Percentiles rank a stretch among this genome's conserved stretches.
phyloP scores from a whole-genome alignment of 2,797 vertebrate species.

The Phataginus tricuspis region DNA sequence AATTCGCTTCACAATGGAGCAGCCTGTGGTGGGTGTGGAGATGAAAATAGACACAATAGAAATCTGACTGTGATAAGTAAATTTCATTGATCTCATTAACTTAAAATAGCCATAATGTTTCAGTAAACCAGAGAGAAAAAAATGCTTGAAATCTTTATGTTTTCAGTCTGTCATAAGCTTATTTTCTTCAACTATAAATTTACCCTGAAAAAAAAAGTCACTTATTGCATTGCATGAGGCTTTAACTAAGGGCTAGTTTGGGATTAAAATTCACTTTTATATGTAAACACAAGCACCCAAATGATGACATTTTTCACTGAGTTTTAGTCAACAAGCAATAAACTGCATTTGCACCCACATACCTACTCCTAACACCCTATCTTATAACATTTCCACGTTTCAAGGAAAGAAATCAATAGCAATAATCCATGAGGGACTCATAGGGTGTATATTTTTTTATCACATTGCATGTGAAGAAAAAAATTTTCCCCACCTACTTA shows the following conservation, averaged over 20 bases:
- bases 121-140: slow-evolving; percentile 63
- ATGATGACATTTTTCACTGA: slow-evolving; percentile 86
- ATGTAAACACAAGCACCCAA: slow-evolving; percentile 82
- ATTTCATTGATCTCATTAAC: slow-evolving; percentile 75
- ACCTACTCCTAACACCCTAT: slow-evolving; percentile 96
- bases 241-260: slow-evolving; percentile 82
- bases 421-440: slow-evolving; percentile 96
- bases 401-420: slow-evolving; percentile 98
- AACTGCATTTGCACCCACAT: slow-evolving; percentile 89
- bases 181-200: slow-evolving; percentile 82
- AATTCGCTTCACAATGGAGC: slow-evolving; percentile 80
- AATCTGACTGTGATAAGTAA: slow-evolving; percentile 77
- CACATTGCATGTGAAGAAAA: slow-evolving; percentile 84
- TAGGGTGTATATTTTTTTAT: slow-evolving; percentile 88
- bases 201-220: slow-evolving; percentile 66
- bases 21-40: slow-evolving; percentile 40
- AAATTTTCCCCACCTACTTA: slow-evolving; percentile 81
- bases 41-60: slow-evolving; percentile 72
- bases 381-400: slow-evolving; percentile 98
- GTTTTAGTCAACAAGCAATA: slow-evolving; percentile 89
- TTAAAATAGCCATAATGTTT: slow-evolving; percentile 71
- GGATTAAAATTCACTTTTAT: slow-evolving; percentile 84
- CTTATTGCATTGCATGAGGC: slow-evolving; percentile 70
- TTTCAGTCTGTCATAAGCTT: slow-evolving; percentile 76
- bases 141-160: slow-evolving; percentile 62